phyloP scores from a whole-genome alignment of 2,797 vertebrate genomes.

The Choloepus didactylus region DNA sequence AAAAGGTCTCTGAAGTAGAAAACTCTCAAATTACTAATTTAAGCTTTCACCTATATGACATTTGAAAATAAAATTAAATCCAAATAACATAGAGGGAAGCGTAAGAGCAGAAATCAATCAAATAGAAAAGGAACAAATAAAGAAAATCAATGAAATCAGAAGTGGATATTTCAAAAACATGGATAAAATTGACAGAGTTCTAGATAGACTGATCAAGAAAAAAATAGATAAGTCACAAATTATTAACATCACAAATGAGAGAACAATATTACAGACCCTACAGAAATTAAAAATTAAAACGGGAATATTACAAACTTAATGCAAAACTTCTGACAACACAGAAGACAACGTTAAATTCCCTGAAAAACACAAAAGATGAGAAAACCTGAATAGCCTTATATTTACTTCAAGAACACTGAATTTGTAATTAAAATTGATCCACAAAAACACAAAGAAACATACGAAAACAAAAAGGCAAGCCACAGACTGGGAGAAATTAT shows the following conservation, averaged over 20 bases:
- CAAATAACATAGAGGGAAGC: neutral
- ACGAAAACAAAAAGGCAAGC: neutral
- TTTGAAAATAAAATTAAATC: constrained; percentile 26
- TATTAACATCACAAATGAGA: neutral
- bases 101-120: neutral
- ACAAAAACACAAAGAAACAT: neutral
- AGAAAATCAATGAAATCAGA: constrained; percentile 48
- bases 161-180: neutral
- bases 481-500: neutral
- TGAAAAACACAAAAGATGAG: neutral
- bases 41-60: neutral
- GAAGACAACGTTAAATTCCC: neutral
- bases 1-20: neutral
- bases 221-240: neutral
- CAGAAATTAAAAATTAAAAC: neutral
- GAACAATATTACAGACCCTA: neutral
- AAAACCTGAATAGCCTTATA: neutral
- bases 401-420: neutral
- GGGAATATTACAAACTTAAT: neutral
- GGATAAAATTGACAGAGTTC: neutral
- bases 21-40: neutral
- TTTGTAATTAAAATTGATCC: constrained; percentile 24
- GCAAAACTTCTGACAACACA: neutral
- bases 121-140: neutral
- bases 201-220: neutral